Evolutionary conservation across 2,113 vertebrate species (phyloP), one percentile per base, ranked within the genome.

Genomic region (Ardeotis arabs): DNA sequence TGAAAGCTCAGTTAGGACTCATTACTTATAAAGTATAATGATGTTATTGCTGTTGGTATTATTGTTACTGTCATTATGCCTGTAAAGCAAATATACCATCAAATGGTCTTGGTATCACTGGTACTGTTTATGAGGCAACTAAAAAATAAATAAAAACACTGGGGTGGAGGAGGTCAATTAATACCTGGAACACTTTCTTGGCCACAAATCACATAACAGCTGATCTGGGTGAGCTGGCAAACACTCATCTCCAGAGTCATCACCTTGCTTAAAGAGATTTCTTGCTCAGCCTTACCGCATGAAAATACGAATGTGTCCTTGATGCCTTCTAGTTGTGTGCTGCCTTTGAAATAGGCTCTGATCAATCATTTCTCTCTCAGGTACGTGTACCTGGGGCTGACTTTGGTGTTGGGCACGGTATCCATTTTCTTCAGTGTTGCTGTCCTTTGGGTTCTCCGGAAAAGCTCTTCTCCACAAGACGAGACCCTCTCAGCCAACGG

Each of bases 371-470:
- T 91, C 87, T 97, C 86, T 96, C 93, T 82, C 98, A 99, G 99
- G 96, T 97, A 98, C 33, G 98, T 99, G 68, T 99, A 99, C 95
- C 97, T 99, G 93, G 99, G 99, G 50, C 97, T 99, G 90, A 99
- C 98, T 25, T 63, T 99, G 92, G 97, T 98, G n/a, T 96, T 99
- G 96, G 99, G 99, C 83, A 98, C 87, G 8, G 82, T 98, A 56
- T 99, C 99, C 73, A 98, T 99, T 96, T 96, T 99, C 95, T 95
- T 99, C 89, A 99, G 98, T 84, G 95, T 97, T 84, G 97, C 98
- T 64, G 98, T 99, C 29, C 98, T 99, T 93, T 90, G 98, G 81
- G 85, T 98, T 58, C 97, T 99, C 49, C 98, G 97, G 96, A 98
- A 97, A 97, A 98, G 97, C 4, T 96, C 97, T 45, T 70, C 95